Evolutionary conservation across 2,797 vertebrate species (phyloP).

Genomic region (Phalanger gymnotis): DNA sequence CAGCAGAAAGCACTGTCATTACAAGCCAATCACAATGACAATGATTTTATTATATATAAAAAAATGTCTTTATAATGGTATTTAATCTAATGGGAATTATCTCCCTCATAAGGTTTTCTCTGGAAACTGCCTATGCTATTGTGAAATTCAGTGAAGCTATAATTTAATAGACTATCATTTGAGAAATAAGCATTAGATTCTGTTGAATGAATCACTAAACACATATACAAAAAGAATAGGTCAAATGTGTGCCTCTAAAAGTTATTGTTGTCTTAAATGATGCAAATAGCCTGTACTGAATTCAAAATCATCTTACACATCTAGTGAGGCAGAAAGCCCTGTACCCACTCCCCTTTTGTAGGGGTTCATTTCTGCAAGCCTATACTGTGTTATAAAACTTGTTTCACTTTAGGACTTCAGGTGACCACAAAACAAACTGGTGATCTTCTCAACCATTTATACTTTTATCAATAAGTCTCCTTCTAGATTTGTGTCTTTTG

Average conservation of each 20-base stretch:
- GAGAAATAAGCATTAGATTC: conserved; percentile 41
- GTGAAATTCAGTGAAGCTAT: conserved; percentile 58
- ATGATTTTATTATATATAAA: not conserved
- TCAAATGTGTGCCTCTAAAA: conserved; percentile 27
- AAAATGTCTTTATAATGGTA: not conserved
- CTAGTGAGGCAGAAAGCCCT: conserved; percentile 45
- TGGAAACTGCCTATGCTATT: conserved; percentile 42
- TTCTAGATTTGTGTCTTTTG: not conserved
- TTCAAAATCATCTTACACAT: conserved; percentile 30
- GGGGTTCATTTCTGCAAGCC: not conserved
- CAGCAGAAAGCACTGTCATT: not conserved
- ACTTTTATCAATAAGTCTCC: not conserved
- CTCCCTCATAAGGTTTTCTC: conserved; percentile 13
- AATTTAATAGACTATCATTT: conserved; percentile 58
- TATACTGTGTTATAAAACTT: not conserved
- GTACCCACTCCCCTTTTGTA: conserved; percentile 36
- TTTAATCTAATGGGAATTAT: conserved; percentile 25
- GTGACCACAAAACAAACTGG: not conserved
- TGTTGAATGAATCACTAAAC: conserved; percentile 47
- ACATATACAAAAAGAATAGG: conserved; percentile 51
- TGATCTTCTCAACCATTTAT: not conserved
- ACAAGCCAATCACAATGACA: not conserved
- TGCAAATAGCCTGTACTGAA: conserved; percentile 43
- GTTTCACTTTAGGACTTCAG: not conserved
- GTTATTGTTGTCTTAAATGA: conserved; percentile 58